Evolutionary conservation across 53 echinoderm and acorn worm species (phyloP).

Genomic region (Temnopleurus reevesii): DNA sequence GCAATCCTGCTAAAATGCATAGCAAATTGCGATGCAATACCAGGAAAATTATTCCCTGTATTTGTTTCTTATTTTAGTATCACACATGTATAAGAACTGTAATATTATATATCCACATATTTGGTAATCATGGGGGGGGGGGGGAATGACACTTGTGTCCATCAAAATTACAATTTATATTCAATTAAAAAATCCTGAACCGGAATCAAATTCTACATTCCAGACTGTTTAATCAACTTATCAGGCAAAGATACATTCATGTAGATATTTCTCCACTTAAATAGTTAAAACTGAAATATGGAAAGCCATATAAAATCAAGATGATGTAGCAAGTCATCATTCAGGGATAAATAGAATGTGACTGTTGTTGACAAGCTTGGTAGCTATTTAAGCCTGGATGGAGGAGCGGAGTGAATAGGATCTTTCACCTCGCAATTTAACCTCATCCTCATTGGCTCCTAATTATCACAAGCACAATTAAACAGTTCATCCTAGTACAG

Average conservation of each 20-base stretch:
- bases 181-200: not conserved
- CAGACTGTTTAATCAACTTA: not conserved
- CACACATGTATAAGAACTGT: no score
- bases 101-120: no score
- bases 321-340: not conserved
- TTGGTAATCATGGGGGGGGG: no score
- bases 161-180: no score
- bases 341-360: constrained; percentile 26
- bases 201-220: not conserved
- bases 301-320: not conserved
- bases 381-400: not conserved
- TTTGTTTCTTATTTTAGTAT: no score
- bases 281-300: not conserved
- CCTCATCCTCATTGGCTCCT: constrained; percentile 38
- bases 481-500: not conserved
- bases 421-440: constrained; percentile 29
- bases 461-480: constrained; percentile 29
- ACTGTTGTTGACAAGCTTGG: constrained; percentile 17
- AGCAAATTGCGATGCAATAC: no score
- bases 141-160: no score
- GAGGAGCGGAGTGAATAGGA: not conserved
- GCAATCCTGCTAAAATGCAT: no score
- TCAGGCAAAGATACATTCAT: not conserved
- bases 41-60: no score
- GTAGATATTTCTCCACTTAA: not conserved